These are phyloP conservation scores for Sigmodon hispidus DNA, from an alignment of 2,113 vertebrate species.

Conservation along the genomic window DNA sequence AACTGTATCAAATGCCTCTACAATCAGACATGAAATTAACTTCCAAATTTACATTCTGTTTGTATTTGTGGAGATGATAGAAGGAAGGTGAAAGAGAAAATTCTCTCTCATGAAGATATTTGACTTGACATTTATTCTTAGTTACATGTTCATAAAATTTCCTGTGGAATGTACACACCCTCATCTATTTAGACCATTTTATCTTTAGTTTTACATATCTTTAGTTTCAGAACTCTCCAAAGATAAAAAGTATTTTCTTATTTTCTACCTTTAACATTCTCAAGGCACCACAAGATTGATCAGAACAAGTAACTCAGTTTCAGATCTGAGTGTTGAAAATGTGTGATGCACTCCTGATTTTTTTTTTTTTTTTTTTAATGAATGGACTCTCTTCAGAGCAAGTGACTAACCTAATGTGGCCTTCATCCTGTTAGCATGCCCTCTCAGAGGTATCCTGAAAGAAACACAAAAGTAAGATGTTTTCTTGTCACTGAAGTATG, in stretches of 20 bases:
- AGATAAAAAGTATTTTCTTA: neutral
- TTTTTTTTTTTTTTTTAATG: neutral
- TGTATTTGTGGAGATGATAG: neutral
- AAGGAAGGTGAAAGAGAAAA: neutral
- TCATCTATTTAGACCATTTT: neutral
- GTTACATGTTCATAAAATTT: neutral
- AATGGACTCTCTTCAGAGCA: neutral
- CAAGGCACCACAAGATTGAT: neutral
- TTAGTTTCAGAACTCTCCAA: neutral
- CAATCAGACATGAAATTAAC: neutral
- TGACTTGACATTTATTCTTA: neutral
- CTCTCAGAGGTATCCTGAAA: neutral
- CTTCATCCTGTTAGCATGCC: neutral
- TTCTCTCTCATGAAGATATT: neutral
- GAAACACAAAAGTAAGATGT: neutral
- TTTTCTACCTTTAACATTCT: slow-evolving; percentile 24
- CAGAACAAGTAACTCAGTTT: neutral
- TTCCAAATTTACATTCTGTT: neutral
- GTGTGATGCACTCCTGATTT: neutral
- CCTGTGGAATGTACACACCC: neutral
- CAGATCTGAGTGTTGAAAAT: slow-evolving; percentile 13
- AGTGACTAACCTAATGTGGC: neutral
- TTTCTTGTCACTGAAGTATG: neutral
- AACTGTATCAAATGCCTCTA: neutral
- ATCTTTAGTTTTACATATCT: neutral